Percentiles rank a stretch among this genome's conserved stretches.
Evolutionary conservation across 2,113 vertebrate species (phyloP).

Genomic region (Poecilia latipinna): DNA sequence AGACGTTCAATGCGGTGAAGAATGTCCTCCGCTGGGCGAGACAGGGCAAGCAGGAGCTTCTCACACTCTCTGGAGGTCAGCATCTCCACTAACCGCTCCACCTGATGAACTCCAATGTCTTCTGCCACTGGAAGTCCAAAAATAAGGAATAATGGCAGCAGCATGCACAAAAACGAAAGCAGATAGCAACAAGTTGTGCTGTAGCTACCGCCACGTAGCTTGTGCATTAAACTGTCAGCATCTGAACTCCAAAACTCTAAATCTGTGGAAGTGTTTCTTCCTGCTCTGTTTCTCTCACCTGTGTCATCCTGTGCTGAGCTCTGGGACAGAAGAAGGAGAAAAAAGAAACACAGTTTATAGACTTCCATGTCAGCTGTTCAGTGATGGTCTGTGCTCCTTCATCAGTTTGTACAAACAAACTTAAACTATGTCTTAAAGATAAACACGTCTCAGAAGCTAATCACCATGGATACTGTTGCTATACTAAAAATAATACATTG

Average conservation of each 20-base stretch:
- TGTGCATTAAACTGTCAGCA: slow-evolving; percentile 34
- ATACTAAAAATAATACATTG: no score
- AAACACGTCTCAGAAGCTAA: not conserved
- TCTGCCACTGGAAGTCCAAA: slow-evolving; percentile 56
- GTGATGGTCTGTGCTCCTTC: not conserved
- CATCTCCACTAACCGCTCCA: slow-evolving; percentile 73
- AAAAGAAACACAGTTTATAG: slow-evolving; percentile 8
- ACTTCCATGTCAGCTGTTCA: slow-evolving; percentile 32
- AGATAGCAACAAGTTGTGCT: not conserved
- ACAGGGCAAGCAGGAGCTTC: slow-evolving; percentile 68
- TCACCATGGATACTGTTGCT: not conserved
- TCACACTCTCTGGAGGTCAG: slow-evolving; percentile 74
- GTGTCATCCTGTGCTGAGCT: slow-evolving; percentile 57
- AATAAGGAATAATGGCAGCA: slow-evolving; percentile 10
- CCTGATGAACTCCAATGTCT: slow-evolving; percentile 69
- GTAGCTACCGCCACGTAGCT: not conserved
- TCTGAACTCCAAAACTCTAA: slow-evolving; percentile 16
- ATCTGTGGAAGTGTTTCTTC: not conserved
- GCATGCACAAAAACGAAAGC: not conserved
- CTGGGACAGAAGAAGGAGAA: slow-evolving; percentile 40
- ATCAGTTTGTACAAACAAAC: slow-evolving; percentile 21
- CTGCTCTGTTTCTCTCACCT: slow-evolving; percentile 65
- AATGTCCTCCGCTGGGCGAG: slow-evolving; percentile 69
- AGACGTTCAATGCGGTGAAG: slow-evolving; percentile 56
- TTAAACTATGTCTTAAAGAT: slow-evolving; percentile 25